These are phyloP conservation scores for Osmoderma eremita DNA, from an alignment of 2,888 invertebrate species.

Conservation along the genomic window DNA sequence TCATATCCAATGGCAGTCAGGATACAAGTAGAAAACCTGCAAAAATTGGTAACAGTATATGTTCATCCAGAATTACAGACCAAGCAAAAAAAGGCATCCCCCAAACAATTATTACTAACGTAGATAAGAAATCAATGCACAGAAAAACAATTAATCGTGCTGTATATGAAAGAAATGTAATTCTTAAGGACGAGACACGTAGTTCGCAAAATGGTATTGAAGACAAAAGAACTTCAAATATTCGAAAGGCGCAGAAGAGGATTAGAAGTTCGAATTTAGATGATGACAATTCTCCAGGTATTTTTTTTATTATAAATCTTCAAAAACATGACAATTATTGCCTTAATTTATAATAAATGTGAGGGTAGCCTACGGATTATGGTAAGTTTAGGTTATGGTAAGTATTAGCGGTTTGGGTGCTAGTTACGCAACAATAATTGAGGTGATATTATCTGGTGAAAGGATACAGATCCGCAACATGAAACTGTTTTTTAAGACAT, in stretches of 20 bases:
- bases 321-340: too few relatives aligned
- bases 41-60: conserved; percentile 13
- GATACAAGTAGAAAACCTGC: neutral
- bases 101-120: neutral
- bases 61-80: conserved; percentile 7
- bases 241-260: conserved; percentile 59
- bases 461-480: too few relatives aligned
- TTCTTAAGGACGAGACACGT: neutral
- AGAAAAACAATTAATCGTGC: too few relatives aligned
- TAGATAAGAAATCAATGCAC: neutral
- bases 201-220: neutral
- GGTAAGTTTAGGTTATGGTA: too few relatives aligned
- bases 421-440: too few relatives aligned
- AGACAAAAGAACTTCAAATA: conserved; percentile 46
- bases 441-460: too few relatives aligned
- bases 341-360: too few relatives aligned
- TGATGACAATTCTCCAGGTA: conserved; percentile 60
- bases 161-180: neutral
- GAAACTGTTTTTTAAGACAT: too few relatives aligned
- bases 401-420: too few relatives aligned
- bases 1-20: conserved; percentile 4
- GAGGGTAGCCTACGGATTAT: too few relatives aligned
- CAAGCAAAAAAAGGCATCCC: neutral
- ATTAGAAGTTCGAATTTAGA: conserved; percentile 60
- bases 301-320: too few relatives aligned